phyloP scores from a whole-genome alignment of 2,888 invertebrate species.

The Bellardia pandia region DNA sequence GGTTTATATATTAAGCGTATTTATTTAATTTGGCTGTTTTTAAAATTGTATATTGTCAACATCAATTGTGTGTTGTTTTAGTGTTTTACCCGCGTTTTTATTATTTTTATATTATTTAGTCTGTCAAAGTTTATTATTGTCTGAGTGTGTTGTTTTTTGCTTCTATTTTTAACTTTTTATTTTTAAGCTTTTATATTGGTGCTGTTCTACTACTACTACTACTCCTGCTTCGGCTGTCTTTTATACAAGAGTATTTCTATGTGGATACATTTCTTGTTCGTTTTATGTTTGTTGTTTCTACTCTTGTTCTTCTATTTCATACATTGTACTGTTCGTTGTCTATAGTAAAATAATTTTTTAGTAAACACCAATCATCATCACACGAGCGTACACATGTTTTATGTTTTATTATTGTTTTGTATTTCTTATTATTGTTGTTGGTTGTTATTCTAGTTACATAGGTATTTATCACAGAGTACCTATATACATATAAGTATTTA shows the following conservation, averaged over 20 bases:
- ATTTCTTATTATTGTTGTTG: slow-evolving; percentile 37
- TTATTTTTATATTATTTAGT: slow-evolving; percentile 54
- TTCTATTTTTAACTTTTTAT: slow-evolving; percentile 73
- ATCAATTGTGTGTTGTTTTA: slow-evolving; percentile 28
- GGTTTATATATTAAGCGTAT: too few relatives aligned
- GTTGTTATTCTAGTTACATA: slow-evolving; percentile 25
- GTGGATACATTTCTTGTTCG: slow-evolving; percentile 19
- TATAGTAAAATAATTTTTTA: neutral
- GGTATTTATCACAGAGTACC: too few relatives aligned
- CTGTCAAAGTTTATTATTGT: slow-evolving; percentile 61
- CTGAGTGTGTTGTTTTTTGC: slow-evolving; percentile 48
- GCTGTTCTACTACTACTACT: slow-evolving; percentile 46
- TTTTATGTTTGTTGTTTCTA: slow-evolving; percentile 34
- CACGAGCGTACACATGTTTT: slow-evolving; percentile 14
- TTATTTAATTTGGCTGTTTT: neutral
- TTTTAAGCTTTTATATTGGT: slow-evolving; percentile 68
- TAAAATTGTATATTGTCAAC: slow-evolving; percentile 18
- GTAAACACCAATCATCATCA: neutral
- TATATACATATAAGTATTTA: too few relatives aligned
- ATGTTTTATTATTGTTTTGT: slow-evolving; percentile 34
- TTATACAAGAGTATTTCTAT: neutral
- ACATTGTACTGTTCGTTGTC: neutral
- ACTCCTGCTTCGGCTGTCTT: slow-evolving; percentile 21
- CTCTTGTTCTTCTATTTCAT: slow-evolving; percentile 37
- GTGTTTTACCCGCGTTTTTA: slow-evolving; percentile 68